Evolutionary conservation across 2,797 vertebrate genomes (phyloP).

Genomic region (Morelia viridis): DNA sequence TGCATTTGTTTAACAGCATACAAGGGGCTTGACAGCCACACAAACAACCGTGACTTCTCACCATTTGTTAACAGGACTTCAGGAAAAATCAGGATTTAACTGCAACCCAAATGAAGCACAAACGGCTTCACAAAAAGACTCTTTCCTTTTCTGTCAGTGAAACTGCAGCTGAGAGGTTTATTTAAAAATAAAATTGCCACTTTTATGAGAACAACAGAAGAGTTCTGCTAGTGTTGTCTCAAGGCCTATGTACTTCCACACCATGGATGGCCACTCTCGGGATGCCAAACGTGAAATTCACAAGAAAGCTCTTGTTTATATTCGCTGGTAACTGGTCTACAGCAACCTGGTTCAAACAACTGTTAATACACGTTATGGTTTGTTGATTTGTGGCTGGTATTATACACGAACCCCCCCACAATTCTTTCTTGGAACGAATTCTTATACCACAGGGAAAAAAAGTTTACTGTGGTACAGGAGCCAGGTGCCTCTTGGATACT

Average conservation of each 20-base stretch:
- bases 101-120: slow-evolving; percentile 12
- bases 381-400: neutral
- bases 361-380: neutral
- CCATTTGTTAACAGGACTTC: neutral
- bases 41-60: neutral
- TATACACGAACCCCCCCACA: neutral
- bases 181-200: neutral
- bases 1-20: neutral
- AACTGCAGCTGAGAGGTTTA: neutral
- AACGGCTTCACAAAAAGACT: neutral
- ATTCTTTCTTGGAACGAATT: neutral
- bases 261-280: neutral
- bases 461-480: neutral
- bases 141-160: neutral
- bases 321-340: neutral
- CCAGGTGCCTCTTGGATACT: neutral
- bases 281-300: neutral
- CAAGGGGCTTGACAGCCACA: neutral
- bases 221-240: neutral
- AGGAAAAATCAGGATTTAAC: slow-evolving; percentile 29
- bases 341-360: neutral
- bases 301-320: neutral
- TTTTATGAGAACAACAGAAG: neutral
- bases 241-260: neutral
- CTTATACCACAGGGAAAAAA: neutral